phyloP scores from a whole-genome alignment of 2,888 invertebrate species.

The Tiphia femorata region DNA sequence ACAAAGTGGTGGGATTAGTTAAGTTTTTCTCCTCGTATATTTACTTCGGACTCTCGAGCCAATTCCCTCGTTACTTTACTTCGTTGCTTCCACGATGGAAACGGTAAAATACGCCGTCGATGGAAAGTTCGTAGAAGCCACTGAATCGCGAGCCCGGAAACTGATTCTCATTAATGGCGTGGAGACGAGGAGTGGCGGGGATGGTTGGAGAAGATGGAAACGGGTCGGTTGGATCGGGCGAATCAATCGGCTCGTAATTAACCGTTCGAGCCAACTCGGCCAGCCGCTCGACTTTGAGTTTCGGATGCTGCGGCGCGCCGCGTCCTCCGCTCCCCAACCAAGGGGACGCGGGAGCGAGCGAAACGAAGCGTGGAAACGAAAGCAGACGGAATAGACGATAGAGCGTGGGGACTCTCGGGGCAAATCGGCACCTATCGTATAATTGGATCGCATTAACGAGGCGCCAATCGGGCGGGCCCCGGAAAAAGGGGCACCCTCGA shows the following conservation, averaged over 20 bases:
- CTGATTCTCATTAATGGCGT: conserved; percentile 43
- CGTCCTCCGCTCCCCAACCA: too few species aligned
- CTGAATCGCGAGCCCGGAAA: too few species aligned
- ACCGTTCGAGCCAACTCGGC: conserved; percentile 34
- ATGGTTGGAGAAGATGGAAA: neutral
- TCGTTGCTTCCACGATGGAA: too few species aligned
- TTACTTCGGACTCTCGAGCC: too few species aligned
- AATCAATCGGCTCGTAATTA: conserved; percentile 64
- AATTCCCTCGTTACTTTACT: too few species aligned
- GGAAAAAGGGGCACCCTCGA: too few species aligned
- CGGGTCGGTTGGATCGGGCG: conserved; percentile 46
- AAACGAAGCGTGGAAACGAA: neutral
- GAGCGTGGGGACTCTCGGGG: too few species aligned
- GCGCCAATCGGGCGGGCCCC: neutral
- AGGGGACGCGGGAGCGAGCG: neutral
- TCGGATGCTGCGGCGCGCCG: too few species aligned
- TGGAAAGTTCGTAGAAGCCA: conserved; percentile 24
- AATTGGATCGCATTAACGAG: neutral
- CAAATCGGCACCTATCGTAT: neutral
- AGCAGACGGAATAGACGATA: neutral
- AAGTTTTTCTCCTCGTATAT: too few species aligned
- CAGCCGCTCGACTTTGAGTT: conserved; percentile 27
- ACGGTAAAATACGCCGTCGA: too few species aligned
- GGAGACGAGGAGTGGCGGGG: conserved; percentile 6
- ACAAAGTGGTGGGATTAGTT: too few species aligned